phyloP scores from a whole-genome alignment of 1,140 invertebrate genomes.

The Lamellibrachia luymesi region DNA sequence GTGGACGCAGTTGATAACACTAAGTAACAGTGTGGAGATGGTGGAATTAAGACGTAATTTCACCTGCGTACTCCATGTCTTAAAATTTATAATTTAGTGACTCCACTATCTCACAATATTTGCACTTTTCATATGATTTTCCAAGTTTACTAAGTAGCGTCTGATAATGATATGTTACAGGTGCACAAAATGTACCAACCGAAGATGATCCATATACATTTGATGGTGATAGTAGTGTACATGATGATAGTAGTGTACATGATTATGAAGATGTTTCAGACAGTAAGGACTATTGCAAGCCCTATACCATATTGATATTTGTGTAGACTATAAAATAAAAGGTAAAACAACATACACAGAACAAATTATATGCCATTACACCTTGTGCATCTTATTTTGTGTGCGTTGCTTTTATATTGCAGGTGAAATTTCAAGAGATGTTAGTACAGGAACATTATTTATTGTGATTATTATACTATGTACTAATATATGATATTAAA shows the following conservation, averaged over 20 bases:
- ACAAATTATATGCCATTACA: background rate
- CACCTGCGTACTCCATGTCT: background rate
- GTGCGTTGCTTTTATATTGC: background rate
- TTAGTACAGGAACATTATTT: background rate
- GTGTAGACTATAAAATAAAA: background rate
- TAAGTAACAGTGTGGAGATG: background rate
- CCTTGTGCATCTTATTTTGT: background rate
- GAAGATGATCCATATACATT: background rate
- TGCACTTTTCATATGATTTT: too few relatives aligned
- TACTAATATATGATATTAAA: too few relatives aligned
- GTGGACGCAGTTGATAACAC: too few relatives aligned
- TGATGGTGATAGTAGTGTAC: too few relatives aligned
- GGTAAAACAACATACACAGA: background rate
- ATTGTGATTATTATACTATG: too few relatives aligned
- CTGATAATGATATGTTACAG: background rate
- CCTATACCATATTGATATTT: background rate
- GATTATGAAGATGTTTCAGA: background rate
- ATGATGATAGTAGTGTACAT: background rate
- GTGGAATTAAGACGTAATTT: background rate
- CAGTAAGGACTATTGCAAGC: background rate
- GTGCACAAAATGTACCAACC: background rate
- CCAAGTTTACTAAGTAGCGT: too few relatives aligned
- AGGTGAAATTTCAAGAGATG: background rate
- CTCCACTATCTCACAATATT: background rate
- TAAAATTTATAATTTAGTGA: background rate